Base-by-base conservation (phyloP, 1,140 invertebrate genomes). In the Antheraea mylitta region DNA sequence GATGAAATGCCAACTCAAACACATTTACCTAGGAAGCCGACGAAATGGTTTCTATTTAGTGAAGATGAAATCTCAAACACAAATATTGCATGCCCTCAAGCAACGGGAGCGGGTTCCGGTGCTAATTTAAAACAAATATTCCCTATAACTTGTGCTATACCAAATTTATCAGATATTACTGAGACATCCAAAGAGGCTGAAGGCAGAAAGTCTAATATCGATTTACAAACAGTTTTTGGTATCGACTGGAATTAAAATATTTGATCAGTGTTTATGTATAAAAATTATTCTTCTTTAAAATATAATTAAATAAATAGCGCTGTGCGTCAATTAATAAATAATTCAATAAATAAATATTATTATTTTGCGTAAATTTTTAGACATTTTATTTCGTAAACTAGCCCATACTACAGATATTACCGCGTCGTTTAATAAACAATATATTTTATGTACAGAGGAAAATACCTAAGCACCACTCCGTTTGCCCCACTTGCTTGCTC, bases 141-240 rank as follows among this genome's bases (percentile, higher is more conserved):
- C 64, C 87, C 88, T 11, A 71, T 89, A 3, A 77, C 81, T 16
- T 90, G 83, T 67, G 81, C 88, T 36, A 70, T 91, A 11, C 89
- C 89, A 3, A 71, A 91, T 66, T 72, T 91, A 9, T 91, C 89
- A 0, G 89, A 87, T 9, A 88, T 91, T 9, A 86, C 88, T 22
- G 89, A 91, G 79, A 73, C 74, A 38, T 90, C 88, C 0, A 85
- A 81, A 66, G 83, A 90, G 60, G 71, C 78, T 59, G 71, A 74
- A 48, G 74, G 77, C 19, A 76, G 66, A 67, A 79, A 74, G 61
- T 58, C 69, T 18, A 68, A 18, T 36, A 66, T 30, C 48, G 64
- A 73, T 72, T 74, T 70, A 6, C 73, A 68, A 64, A 78, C 67
- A 58, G 59, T 73, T 48, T 73, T 74, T 65, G 69, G 18, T 11